Base-by-base conservation (phyloP, 2,888 invertebrate genomes). In the Sphaeridia pumilis region DNA sequence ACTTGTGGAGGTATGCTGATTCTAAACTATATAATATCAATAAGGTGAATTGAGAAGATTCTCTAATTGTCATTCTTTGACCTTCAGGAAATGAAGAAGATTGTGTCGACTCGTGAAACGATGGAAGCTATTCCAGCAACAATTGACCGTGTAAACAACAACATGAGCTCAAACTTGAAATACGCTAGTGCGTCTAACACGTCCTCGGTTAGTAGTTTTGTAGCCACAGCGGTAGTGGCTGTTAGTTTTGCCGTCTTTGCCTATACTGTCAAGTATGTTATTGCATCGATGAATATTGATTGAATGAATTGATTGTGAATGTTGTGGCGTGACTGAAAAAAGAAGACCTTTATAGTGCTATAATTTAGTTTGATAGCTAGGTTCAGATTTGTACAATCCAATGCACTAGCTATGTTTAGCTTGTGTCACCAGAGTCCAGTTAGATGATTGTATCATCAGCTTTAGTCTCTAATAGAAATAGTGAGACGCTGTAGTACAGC, bases 201-300 rank as follows among this genome's bases (percentile, higher is more conserved):
- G 27, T 52, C 52, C 5, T 47, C 52, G 3, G 46, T 52, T 12
- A 52, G 47, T 26, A 46, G 17, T 28, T 17, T 87, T 62, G 73
- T 92, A 67, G 84, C 88, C 63, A 93, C 93, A 74, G 75, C 90
- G 65, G 80, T 85, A 71, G 87, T 93, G 65, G 77, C 93, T 57
- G 77, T 90, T 63, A 87, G 90, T 60, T 87, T 93, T 73, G 88
- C 87, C 62, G 84, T 85, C 62, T 92, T 94, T 71, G 90, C 89
- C 45, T 87, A 85, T 69, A 84, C 86, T 69, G 93, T 94, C 57
- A 90, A 89, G 77, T 89, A 87, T 75, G 89, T 94, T 63, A 75
- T 89, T 71, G 80, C 81, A 70, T 62, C 63, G 35, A 58, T 66
- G 45, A 59, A 57, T 42, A 61, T 61, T 28, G 65, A 65, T 42